These are phyloP conservation scores for Bombus confusus DNA, from an alignment of 1,140 invertebrate species.

Conservation along the genomic window DNA sequence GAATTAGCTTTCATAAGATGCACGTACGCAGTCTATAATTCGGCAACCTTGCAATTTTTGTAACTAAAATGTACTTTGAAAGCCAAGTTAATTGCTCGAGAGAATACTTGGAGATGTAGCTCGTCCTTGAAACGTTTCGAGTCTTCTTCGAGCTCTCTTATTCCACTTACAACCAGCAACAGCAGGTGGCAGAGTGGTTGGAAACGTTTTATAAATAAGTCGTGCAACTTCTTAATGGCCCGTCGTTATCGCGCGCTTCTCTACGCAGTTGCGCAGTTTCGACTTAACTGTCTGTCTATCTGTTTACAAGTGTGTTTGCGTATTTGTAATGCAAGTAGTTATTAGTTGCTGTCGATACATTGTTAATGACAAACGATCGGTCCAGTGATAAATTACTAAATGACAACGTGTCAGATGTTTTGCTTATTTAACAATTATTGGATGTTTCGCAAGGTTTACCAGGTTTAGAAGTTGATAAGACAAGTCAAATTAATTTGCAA, in stretches of 20 bases:
- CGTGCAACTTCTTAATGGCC: constrained; percentile 33
- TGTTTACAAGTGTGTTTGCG: not conserved
- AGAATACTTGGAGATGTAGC: constrained; percentile 22
- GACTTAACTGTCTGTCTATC: constrained; percentile 2
- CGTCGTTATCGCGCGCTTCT: constrained; percentile 31
- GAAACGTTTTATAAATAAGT: constrained; percentile 61
- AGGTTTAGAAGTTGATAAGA: too few species aligned
- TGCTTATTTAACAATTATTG: not conserved
- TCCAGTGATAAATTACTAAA: not conserved
- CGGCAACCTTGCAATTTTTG: constrained; percentile 26
- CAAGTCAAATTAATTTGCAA: too few species aligned
- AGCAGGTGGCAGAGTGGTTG: constrained; percentile 38
- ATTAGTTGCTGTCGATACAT: not conserved
- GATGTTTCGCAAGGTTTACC: too few species aligned
- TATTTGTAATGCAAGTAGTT: not conserved
- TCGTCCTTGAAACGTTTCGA: constrained; percentile 35
- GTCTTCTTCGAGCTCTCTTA: constrained; percentile 15
- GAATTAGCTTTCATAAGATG: not conserved
- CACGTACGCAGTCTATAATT: constrained; percentile 26
- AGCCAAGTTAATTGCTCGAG: constrained; percentile 40
- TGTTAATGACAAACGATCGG: not conserved
- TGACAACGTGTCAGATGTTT: not conserved
- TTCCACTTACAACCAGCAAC: not conserved
- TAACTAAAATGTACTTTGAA: constrained; percentile 13
- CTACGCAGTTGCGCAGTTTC: not conserved